Percentiles rank a stretch among this genome's conserved stretches.
These are phyloP conservation scores for Nesogale talazaci DNA, from an alignment of 2,113 vertebrate genomes.

Conservation along the genomic window DNA sequence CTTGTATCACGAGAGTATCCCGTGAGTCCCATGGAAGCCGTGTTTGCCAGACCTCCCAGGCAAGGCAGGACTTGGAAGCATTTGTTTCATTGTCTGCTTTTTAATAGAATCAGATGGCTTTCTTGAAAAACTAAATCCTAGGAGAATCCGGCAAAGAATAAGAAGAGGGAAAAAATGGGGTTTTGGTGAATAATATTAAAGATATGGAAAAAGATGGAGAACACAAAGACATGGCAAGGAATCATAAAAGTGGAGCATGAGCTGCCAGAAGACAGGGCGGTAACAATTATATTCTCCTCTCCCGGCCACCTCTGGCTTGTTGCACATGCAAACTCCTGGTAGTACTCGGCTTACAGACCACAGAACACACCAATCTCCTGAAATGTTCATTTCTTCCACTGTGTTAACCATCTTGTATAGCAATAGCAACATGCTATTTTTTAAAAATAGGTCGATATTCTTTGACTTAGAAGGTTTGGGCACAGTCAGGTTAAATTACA, in stretches of 20 bases:
- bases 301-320: neutral
- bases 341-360: neutral
- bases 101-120: constrained; percentile 78
- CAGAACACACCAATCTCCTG: constrained; percentile 27
- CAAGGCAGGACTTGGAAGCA: constrained; percentile 52
- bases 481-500: constrained; percentile 34
- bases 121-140: constrained; percentile 74
- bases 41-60: constrained; percentile 61
- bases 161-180: neutral
- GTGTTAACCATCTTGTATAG: neutral
- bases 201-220: constrained; percentile 48
- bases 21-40: neutral
- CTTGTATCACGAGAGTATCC: constrained; percentile 45
- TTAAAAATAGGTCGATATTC: neutral
- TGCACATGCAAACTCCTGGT: neutral
- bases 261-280: neutral
- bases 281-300: neutral
- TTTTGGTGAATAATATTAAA: constrained; percentile 64
- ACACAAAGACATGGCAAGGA: constrained; percentile 61
- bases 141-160: constrained; percentile 68
- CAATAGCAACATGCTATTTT: neutral
- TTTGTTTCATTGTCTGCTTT: constrained; percentile 80
- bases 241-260: neutral
- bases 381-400: constrained; percentile 10
- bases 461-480: constrained; percentile 9